Conservation (phyloP, 37 sponge, comb jelly and placozoan species). For the Lycopodina hypogea region DNA sequence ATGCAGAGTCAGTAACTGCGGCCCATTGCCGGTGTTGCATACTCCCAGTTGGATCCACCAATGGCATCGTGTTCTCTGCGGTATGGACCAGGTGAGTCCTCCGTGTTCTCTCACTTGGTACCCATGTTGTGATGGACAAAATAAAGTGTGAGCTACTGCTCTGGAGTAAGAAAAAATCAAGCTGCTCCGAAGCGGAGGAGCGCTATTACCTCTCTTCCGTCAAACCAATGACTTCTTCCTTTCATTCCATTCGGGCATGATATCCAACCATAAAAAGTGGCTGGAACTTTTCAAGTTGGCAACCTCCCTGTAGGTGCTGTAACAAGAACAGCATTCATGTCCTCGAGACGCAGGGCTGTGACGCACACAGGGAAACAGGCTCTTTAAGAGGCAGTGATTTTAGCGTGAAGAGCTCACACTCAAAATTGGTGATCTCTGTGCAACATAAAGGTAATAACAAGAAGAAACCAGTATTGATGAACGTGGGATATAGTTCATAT, state of each 20-base stretch:
- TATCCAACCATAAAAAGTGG: too few relatives aligned
- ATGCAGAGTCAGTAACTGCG: conserved; percentile 22
- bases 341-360: too few relatives aligned
- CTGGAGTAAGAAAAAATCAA: background rate
- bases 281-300: too few relatives aligned
- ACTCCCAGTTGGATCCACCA: conserved; percentile 26
- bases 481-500: background rate
- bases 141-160: background rate
- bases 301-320: too few relatives aligned
- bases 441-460: too few relatives aligned
- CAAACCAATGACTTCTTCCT: background rate
- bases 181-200: background rate
- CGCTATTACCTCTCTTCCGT: background rate
- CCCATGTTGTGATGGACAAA: background rate
- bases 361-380: too few relatives aligned
- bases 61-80: conserved; percentile 21
- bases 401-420: too few relatives aligned
- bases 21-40: conserved; percentile 11
- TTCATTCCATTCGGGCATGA: background rate
- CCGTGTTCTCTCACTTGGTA: conserved; percentile 17
- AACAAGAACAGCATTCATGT: too few relatives aligned
- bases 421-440: too few relatives aligned
- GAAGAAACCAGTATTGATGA: too few relatives aligned
- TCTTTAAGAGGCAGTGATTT: too few relatives aligned
- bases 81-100: conserved; percentile 1